phyloP scores from a whole-genome alignment of 2,113 vertebrate genomes.

The Noturus placidus region DNA sequence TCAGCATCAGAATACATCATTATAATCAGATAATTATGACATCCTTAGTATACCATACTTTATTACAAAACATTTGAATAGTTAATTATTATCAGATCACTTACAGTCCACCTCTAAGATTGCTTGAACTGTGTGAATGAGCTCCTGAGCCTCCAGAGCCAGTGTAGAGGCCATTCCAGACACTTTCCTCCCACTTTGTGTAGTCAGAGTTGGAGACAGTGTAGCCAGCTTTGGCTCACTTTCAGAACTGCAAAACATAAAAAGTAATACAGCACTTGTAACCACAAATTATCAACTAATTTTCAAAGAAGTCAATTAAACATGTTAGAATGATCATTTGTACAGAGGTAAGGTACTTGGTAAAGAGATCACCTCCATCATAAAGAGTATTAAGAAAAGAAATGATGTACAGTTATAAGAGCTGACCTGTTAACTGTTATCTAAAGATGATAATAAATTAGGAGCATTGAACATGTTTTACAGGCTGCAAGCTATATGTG shows the following conservation, averaged over 20 bases:
- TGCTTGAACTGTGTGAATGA: constrained; percentile 78
- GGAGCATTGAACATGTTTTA: constrained; percentile 1
- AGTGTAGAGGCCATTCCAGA: constrained; percentile 70
- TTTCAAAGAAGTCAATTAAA: not conserved
- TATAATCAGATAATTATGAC: not conserved
- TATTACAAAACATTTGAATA: not conserved
- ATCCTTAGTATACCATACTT: not conserved
- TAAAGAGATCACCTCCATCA: not conserved
- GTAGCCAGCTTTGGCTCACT: constrained; percentile 66
- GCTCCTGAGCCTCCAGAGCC: constrained; percentile 83
- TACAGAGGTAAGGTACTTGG: not conserved
- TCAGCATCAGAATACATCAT: not conserved
- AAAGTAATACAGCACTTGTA: not conserved
- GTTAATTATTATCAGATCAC: constrained; percentile 61
- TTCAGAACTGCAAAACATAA: constrained; percentile 59
- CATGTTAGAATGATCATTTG: not conserved
- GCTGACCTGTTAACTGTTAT: not conserved
- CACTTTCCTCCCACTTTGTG: constrained; percentile 67
- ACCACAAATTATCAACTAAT: not conserved
- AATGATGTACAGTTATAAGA: not conserved
- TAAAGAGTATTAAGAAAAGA: not conserved
- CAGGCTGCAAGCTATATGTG: not conserved
- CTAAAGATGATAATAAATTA: not conserved
- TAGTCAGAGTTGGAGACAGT: constrained; percentile 60
- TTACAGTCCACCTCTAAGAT: constrained; percentile 86